Evolutionary conservation across 2,888 invertebrate genomes (phyloP).

Genomic region (Tachina lurida): DNA sequence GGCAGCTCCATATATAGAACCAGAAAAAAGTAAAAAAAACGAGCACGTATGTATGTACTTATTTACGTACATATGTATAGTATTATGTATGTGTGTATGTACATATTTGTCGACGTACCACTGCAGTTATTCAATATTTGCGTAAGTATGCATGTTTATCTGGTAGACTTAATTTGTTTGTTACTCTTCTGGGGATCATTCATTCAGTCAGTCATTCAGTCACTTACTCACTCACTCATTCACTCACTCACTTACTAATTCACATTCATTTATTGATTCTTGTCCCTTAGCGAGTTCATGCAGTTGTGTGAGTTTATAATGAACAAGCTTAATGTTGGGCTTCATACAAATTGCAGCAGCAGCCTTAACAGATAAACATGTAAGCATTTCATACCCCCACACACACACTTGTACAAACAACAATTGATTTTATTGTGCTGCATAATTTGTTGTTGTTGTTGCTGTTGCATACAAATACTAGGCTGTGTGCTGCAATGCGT

Average conservation of each 20-base stretch:
- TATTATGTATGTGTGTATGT: no score
- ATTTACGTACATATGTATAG: no score
- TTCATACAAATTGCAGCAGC: slow-evolving; percentile 55
- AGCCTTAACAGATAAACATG: slow-evolving; percentile 6
- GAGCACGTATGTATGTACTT: not conserved
- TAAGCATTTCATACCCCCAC: not conserved
- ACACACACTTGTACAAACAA: not conserved
- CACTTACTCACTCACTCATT: slow-evolving; percentile 31
- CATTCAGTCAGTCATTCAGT: slow-evolving; percentile 35
- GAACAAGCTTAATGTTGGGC: slow-evolving; percentile 50
- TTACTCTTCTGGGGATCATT: slow-evolving; percentile 52
- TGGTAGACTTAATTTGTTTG: slow-evolving; percentile 58
- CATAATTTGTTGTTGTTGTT: slow-evolving; percentile 53
- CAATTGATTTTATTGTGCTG: slow-evolving; percentile 53
- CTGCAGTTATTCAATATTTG: slow-evolving; percentile 48
- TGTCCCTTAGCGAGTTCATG: slow-evolving; percentile 31
- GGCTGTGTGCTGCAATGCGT: slow-evolving; percentile 66
- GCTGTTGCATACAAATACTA: slow-evolving; percentile 21
- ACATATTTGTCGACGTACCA: not conserved
- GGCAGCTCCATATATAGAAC: not conserved
- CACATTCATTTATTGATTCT: slow-evolving; percentile 55
- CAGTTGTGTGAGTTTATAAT: slow-evolving; percentile 29
- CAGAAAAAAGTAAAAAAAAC: slow-evolving; percentile 7
- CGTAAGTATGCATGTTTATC: slow-evolving; percentile 47
- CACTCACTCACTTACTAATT: slow-evolving; percentile 31